Percentiles rank a stretch among this genome's conserved stretches.
Evolutionary conservation across 2,113 vertebrate species (phyloP).

Genomic region (Gopherus evgoodei): DNA sequence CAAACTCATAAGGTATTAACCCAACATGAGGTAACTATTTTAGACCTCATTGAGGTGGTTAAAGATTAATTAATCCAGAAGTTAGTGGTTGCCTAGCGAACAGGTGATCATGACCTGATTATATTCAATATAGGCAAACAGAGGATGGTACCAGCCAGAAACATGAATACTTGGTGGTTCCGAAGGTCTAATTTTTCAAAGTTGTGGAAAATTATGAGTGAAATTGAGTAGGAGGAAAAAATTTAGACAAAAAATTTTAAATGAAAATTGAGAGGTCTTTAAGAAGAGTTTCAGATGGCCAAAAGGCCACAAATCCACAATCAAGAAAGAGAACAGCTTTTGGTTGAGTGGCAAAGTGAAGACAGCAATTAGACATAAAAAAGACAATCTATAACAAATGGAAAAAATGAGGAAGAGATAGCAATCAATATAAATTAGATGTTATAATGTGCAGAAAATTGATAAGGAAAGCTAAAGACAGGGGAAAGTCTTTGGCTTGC

Average conservation of each 20-base stretch:
- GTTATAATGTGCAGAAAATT: neutral
- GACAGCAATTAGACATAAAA: neutral
- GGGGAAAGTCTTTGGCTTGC: neutral
- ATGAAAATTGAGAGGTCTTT: neutral
- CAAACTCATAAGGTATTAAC: neutral
- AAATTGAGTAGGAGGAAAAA: neutral
- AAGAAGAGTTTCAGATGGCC: neutral
- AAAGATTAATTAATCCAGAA: neutral
- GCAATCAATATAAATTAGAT: neutral
- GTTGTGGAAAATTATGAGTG: neutral
- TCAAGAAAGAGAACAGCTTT: neutral
- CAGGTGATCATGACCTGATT: neutral
- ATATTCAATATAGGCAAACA: neutral
- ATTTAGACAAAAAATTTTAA: neutral
- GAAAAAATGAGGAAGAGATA: neutral
- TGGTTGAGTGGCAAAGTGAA: neutral
- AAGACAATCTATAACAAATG: neutral
- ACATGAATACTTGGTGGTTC: neutral
- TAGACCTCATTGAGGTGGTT: neutral
- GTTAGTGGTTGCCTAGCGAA: neutral
- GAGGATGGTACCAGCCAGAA: neutral
- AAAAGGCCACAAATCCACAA: neutral
- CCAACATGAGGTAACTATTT: neutral
- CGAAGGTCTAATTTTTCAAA: neutral
- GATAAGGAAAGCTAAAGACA: neutral